Evolutionary conservation across 2,888 invertebrate species (phyloP), one percentile per base, ranked within the genome.

Genomic region (Lasioglossum marginatum): DNA sequence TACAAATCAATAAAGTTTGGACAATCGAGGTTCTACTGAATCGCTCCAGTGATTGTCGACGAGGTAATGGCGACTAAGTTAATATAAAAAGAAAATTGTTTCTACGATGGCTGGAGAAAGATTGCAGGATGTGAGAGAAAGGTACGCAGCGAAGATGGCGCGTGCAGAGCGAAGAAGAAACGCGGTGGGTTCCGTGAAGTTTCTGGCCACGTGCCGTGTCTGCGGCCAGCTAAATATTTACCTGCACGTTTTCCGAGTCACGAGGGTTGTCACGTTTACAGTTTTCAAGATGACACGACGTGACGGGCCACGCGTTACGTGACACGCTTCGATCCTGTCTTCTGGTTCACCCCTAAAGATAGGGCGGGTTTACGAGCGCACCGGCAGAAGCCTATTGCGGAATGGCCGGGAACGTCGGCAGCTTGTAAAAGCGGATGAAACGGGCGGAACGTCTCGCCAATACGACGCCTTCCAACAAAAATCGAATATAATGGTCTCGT

Each of bases 401-500:
- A 80, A 73, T 72, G 40, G 23, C 27, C 78, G 16, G 66, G 73
- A 43, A 75, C 60, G 82, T 76, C 79, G 83, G 68, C 83, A 82
- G 91, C 89, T 92, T 89, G 89, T 90, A 90, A 92, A 92, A 91
- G 87, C 84, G 71, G 57, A 71, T 48, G 76, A 82, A 87, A 77
- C 74, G 73, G 40, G 63, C 43, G 34, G 71, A 72, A 40, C 74
- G 10, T 12, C 31, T 63, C 45, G 57, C 27, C 77, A 16, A 71
- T 71, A 60, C 76, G 48, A 37, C 6, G 75, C n/a, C 82, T 81
- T 83, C 87, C 85, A 89, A 86, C 87, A 89, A 92, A 91, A 91
- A 90, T 90, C 88, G 86, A 89, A 89, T 89, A 88, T 91, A 92
- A 92, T 91, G 91, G 88, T 91, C 90, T 91, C 89, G 86, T 92